A percentile compares a stretch with the other conserved stretches of the same genome.
phyloP scores from a whole-genome alignment of 92 coral and sea anemone genomes.

The Phenganax subtilis region DNA sequence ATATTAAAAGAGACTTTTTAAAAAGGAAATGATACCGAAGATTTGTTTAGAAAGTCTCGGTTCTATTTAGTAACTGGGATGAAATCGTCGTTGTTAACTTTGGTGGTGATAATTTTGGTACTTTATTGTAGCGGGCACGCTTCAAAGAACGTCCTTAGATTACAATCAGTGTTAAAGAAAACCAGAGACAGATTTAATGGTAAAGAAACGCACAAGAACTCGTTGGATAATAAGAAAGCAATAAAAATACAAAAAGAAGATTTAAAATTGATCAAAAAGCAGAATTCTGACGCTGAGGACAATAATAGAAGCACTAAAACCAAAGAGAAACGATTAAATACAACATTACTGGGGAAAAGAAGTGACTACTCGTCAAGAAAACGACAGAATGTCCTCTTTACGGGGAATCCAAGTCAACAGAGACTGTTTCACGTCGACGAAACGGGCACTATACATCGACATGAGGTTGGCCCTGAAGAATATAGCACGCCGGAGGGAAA shows the following conservation, averaged over 20 bases:
- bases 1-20: not conserved
- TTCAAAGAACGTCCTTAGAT: not conserved
- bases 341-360: not conserved
- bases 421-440: constrained; percentile 35
- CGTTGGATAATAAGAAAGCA: not conserved
- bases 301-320: not conserved
- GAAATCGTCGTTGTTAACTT: not conserved
- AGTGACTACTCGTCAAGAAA: not conserved
- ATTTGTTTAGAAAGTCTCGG: not conserved
- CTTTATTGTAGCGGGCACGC: not conserved
- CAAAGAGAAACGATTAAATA: not conserved
- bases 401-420: constrained; percentile 26
- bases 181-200: not conserved
- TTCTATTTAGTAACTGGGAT: not conserved
- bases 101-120: not conserved
- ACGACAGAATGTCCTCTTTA: constrained; percentile 16
- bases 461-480: constrained; percentile 40
- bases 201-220: not conserved
- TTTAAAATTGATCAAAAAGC: not conserved
- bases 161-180: not conserved
- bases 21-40: not conserved
- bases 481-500: constrained; percentile 31
- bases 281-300: not conserved
- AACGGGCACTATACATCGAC: constrained; percentile 37
- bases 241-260: not conserved